A percentile compares a stretch with the other conserved stretches of the same genome.
These are phyloP conservation scores for Rosalia funebris DNA, from an alignment of 2,888 invertebrate species.

Conservation along the genomic window DNA sequence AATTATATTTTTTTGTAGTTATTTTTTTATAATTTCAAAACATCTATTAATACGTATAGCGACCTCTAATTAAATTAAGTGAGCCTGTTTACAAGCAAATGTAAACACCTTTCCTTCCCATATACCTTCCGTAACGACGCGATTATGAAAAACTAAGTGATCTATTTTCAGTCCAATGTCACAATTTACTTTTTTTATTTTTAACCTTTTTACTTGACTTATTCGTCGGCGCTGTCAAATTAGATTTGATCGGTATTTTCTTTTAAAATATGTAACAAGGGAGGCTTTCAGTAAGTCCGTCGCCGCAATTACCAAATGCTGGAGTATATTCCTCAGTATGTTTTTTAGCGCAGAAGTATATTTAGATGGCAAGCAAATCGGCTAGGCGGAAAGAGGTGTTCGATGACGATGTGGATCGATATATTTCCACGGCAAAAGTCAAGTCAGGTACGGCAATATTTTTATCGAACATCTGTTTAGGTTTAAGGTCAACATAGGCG, in stretches of 20 bases:
- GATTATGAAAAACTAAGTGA: slow-evolving; percentile 21
- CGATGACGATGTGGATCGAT: slow-evolving; percentile 45
- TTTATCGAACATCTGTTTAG: slow-evolving; percentile 18
- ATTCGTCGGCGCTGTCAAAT: slow-evolving; percentile 21
- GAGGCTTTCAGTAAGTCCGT: slow-evolving; percentile 15
- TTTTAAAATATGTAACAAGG: slow-evolving; percentile 12
- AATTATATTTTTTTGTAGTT: too few species aligned
- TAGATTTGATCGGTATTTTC: slow-evolving; percentile 9
- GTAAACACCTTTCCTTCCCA: not conserved
- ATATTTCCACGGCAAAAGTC: slow-evolving; percentile 45
- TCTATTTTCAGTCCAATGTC: slow-evolving; percentile 23
- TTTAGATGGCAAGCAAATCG: slow-evolving; percentile 35
- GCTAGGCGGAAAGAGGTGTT: slow-evolving; percentile 66
- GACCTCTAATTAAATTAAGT: not conserved
- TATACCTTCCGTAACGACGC: not conserved
- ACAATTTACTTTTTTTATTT: slow-evolving; percentile 17
- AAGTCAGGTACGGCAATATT: slow-evolving; percentile 42
- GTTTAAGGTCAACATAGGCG: slow-evolving; percentile 11
- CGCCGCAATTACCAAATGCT: slow-evolving; percentile 9
- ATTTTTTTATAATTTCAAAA: too few species aligned
- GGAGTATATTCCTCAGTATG: slow-evolving; percentile 14
- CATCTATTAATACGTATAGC: too few species aligned
- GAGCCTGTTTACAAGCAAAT: not conserved
- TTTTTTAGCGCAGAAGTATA: slow-evolving; percentile 18
- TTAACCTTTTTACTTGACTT: slow-evolving; percentile 26